Evolutionary conservation across 37 sponge, comb jelly and placozoan genomes (phyloP).

Genomic region (Halisarca cf. caerulea): DNA sequence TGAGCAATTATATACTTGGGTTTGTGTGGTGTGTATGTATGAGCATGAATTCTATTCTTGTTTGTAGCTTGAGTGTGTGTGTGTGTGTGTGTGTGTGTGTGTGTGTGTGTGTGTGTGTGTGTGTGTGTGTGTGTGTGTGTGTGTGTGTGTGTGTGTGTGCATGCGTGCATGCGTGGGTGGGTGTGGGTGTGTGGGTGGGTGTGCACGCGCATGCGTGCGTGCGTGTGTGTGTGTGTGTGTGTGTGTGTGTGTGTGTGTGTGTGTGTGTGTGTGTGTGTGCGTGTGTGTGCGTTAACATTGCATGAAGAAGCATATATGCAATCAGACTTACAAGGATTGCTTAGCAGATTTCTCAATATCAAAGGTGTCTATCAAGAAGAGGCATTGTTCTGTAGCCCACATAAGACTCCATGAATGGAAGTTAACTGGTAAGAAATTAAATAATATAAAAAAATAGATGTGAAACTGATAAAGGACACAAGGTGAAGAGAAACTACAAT

Average conservation of each 20-base stretch:
- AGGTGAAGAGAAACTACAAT: too few species aligned
- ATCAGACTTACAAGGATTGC: not conserved
- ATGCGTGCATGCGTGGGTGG: not conserved
- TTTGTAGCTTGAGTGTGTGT: too few species aligned
- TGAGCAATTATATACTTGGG: too few species aligned
- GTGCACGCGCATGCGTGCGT: not conserved
- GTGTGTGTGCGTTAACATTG: not conserved
- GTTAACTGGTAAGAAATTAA: too few species aligned
- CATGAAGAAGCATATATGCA: not conserved
- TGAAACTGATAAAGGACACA: too few species aligned
- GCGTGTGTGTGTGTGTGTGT: not conserved
- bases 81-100: too few species aligned
- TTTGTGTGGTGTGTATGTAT: too few species aligned
- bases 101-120: too few species aligned
- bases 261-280: not conserved
- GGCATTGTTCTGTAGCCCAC: not conserved
- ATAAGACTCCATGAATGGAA: not conserved
- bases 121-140: too few species aligned
- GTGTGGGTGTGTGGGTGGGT: not conserved
- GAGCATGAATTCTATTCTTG: too few species aligned
- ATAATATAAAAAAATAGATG: too few species aligned
- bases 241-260: not conserved
- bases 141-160: too few species aligned
- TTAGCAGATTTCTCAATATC: not conserved
- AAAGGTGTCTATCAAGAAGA: not conserved